A percentile compares a stretch with the other conserved stretches of the same genome.
Conservation (phyloP, 1,140 invertebrate genomes). For the Batillaria attramentaria region DNA sequence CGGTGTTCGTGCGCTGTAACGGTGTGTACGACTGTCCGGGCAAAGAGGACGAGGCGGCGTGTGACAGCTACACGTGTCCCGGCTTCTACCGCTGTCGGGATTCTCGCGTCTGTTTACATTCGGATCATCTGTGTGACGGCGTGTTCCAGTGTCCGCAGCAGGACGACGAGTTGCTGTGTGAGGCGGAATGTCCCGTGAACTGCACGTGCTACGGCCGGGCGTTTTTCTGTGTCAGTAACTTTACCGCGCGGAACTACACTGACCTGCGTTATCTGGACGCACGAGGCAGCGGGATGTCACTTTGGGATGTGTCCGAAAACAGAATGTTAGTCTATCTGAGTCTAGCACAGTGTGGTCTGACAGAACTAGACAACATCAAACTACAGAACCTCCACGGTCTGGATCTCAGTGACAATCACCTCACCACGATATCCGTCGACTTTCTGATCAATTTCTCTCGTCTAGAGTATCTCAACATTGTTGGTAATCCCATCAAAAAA, state of each 20-base stretch:
- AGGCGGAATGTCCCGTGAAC: constrained; percentile 3
- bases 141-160: constrained; percentile 13
- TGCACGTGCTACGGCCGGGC: constrained; percentile 16
- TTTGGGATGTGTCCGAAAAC: neutral
- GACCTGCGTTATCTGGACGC: neutral
- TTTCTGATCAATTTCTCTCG: neutral
- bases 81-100: constrained; percentile 26
- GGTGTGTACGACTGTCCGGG: constrained; percentile 7
- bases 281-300: neutral
- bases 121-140: constrained; percentile 28
- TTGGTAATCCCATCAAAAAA: neutral
- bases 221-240: neutral
- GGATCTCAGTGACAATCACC: neutral
- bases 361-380: neutral
- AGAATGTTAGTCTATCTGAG: neutral
- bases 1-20: neutral
- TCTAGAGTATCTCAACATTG: neutral
- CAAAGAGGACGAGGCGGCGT: neutral
- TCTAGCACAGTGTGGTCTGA: neutral
- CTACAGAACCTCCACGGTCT: neutral
- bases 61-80: constrained; percentile 21
- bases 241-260: neutral
- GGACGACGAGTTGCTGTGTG: constrained; percentile 23
- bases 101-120: constrained; percentile 10
- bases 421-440: neutral